Percentiles rank a stretch among this genome's conserved stretches.
Evolutionary conservation across 2,888 invertebrate genomes (phyloP).

Genomic region (Tillus elongatus): DNA sequence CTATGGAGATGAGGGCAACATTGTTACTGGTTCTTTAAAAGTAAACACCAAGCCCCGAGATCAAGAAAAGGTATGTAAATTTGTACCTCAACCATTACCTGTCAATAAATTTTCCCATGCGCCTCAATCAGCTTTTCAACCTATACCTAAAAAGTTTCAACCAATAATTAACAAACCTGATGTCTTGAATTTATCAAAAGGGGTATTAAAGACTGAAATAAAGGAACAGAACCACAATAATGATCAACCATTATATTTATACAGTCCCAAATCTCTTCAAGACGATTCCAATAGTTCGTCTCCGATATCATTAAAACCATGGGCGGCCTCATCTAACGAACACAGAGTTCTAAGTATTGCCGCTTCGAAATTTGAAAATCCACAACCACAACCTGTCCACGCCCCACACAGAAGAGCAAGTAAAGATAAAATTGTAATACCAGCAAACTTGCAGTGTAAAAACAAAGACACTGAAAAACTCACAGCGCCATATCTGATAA

Average conservation of each 20-base stretch:
- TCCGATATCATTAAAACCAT: constrained; percentile 36
- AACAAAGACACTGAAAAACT: constrained; percentile 25
- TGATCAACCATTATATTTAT: constrained; percentile 32
- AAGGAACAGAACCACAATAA: neutral
- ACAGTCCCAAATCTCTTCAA: constrained; percentile 37
- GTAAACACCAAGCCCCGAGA: constrained; percentile 33
- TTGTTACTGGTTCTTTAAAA: constrained; percentile 40
- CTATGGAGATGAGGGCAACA: constrained; percentile 43
- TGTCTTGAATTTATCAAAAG: constrained; percentile 9
- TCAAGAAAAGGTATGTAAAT: constrained; percentile 39
- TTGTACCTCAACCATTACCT: constrained; percentile 50
- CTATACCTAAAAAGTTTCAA: constrained; percentile 45
- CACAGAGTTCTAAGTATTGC: constrained; percentile 47
- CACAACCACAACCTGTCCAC: constrained; percentile 10
- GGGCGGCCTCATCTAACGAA: constrained; percentile 42
- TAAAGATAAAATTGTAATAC: constrained; percentile 30
- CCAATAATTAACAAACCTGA: constrained; percentile 17
- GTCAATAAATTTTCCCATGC: constrained; percentile 70
- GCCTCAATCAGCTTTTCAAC: constrained; percentile 67
- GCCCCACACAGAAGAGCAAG: constrained; percentile 25
- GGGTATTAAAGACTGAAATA: neutral
- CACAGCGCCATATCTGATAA: constrained; percentile 30
- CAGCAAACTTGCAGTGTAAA: constrained; percentile 20
- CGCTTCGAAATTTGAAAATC: constrained; percentile 48
- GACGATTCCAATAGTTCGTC: constrained; percentile 20